These are phyloP conservation scores for Labeo catla DNA, from an alignment of 2,113 vertebrate species.

Conservation along the genomic window DNA sequence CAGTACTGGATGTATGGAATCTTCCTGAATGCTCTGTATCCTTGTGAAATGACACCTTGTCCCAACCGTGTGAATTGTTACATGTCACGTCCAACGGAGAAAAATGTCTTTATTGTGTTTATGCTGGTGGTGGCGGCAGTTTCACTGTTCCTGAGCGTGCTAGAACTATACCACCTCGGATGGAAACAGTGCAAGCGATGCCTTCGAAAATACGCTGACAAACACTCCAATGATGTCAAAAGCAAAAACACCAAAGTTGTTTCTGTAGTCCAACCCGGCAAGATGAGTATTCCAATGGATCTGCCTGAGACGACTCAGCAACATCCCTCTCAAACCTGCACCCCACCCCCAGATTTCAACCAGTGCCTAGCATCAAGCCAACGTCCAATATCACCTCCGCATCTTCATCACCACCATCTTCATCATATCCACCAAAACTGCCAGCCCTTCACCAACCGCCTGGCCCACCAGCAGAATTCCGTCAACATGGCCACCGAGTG, in stretches of 20 bases:
- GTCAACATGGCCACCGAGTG: conserved; percentile 86
- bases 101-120: conserved; percentile 96
- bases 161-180: conserved; percentile 90
- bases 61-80: conserved; percentile 95
- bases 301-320: conserved; percentile 58
- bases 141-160: conserved; percentile 88
- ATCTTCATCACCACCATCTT: conserved; percentile 59
- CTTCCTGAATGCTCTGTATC: conserved; percentile 87
- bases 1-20: conserved; percentile 93
- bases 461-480: conserved; percentile 91
- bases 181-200: conserved; percentile 83
- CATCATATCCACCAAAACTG: conserved; percentile 72
- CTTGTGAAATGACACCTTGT: conserved; percentile 87
- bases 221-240: conserved; percentile 13
- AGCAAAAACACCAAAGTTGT: conserved; percentile 32
- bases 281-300: conserved; percentile 61
- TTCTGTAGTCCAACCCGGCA: conserved; percentile 18
- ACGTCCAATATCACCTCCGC: conserved; percentile 34
- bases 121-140: conserved; percentile 91
- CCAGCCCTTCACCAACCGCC: conserved; percentile 84
- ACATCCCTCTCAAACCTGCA: conserved; percentile 73
- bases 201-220: conserved; percentile 47
- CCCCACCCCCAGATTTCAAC: conserved; percentile 88
- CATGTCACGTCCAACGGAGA: conserved; percentile 95
- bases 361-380: conserved; percentile 78